A percentile compares a stretch with the other conserved stretches of the same genome.
Conservation (phyloP, 2,113 vertebrate species). For the Buteo buteo region DNA sequence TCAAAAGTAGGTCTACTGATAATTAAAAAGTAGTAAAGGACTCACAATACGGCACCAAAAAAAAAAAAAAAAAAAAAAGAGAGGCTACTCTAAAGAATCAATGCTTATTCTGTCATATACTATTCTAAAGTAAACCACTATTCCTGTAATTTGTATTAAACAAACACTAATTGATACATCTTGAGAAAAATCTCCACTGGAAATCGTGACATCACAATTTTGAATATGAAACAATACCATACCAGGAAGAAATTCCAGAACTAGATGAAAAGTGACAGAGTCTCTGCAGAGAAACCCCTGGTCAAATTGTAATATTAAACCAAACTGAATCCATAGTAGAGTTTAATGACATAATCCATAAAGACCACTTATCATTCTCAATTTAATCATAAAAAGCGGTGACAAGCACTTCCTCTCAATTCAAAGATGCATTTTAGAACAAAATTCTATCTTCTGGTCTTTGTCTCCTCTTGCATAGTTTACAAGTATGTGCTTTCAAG, state of each 20-base stretch:
- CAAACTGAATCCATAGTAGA: neutral
- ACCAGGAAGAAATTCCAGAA: neutral
- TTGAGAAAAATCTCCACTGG: neutral
- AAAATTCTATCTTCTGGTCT: no score
- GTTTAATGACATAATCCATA: neutral
- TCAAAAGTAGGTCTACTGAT: neutral
- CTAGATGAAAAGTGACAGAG: neutral
- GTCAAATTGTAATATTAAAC: neutral
- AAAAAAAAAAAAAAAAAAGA: no score
- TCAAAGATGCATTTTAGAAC: neutral
- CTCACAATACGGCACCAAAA: neutral
- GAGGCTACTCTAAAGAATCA: neutral
- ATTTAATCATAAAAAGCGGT: neutral
- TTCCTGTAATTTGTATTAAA: neutral
- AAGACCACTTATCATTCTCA: neutral
- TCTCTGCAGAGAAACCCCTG: neutral
- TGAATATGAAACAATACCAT: neutral
- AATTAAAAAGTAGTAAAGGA: neutral
- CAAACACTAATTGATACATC: neutral
- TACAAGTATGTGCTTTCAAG: fast-evolving
- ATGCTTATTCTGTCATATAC: neutral
- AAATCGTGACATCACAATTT: neutral
- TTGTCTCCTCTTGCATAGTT: neutral
- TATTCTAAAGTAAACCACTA: neutral
- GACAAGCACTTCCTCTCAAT: neutral